These are phyloP conservation scores for Portevinia maculata DNA, from an alignment of 2,888 invertebrate species.

Conservation along the genomic window DNA sequence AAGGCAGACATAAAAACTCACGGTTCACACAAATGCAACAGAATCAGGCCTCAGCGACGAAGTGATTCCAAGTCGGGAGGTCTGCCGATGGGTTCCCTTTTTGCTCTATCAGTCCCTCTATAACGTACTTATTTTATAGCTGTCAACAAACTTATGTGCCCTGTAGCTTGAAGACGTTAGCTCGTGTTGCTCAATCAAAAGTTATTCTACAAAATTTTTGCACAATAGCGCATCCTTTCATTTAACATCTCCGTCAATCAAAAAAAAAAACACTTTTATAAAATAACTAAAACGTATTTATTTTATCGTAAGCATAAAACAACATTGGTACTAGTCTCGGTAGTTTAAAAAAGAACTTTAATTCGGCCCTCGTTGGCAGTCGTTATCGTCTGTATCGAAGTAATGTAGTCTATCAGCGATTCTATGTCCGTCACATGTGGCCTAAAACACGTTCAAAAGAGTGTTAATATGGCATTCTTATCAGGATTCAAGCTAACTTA, in stretches of 20 bases:
- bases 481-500: slow-evolving; percentile 72
- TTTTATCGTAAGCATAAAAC: neutral
- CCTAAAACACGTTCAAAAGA: slow-evolving; percentile 24
- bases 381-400: slow-evolving; percentile 75
- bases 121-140: too few relatives aligned
- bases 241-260: neutral
- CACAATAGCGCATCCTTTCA: too few relatives aligned
- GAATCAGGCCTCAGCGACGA: too few relatives aligned
- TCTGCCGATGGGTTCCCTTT: too few relatives aligned
- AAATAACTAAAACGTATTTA: slow-evolving; percentile 5
- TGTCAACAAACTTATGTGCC: too few relatives aligned
- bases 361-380: slow-evolving; percentile 78
- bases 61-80: too few relatives aligned
- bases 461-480: neutral
- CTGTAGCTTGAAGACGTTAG: too few relatives aligned
- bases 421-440: slow-evolving; percentile 77
- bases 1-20: too few relatives aligned
- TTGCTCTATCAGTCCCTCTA: too few relatives aligned
- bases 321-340: slow-evolving; percentile 3
- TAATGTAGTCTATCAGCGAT: slow-evolving; percentile 76
- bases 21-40: too few relatives aligned
- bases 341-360: slow-evolving; percentile 67
- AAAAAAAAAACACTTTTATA: slow-evolving; percentile 15
- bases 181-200: too few relatives aligned
- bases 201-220: too few relatives aligned